A percentile compares a stretch with the other conserved stretches of the same genome.
Conservation (phyloP, 2,113 vertebrate species). For the Verasper variegatus region DNA sequence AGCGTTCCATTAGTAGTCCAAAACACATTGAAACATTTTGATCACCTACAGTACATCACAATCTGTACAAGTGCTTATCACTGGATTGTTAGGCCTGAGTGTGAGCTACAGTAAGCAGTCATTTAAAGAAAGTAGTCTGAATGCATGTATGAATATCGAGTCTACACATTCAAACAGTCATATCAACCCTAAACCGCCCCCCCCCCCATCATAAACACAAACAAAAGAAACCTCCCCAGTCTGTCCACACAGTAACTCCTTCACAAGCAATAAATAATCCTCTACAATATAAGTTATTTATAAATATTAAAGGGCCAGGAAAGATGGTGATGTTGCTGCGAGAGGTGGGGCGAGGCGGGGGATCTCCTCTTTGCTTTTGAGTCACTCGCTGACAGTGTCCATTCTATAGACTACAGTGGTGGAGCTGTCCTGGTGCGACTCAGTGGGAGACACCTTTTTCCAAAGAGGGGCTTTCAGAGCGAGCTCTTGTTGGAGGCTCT, state of each 20-base stretch:
- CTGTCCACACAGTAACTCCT: slow-evolving; percentile 21
- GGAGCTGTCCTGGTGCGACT: slow-evolving; percentile 95
- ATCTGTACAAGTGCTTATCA: not conserved
- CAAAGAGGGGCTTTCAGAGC: slow-evolving; percentile 97
- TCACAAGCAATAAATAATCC: slow-evolving; percentile 71
- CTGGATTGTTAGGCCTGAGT: slow-evolving; percentile 2
- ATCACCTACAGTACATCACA: not conserved
- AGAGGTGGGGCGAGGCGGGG: slow-evolving; percentile 9
- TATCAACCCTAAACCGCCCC: not conserved
- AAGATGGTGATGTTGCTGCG: not conserved
- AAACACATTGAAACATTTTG: not conserved
- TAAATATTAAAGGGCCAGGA: slow-evolving; percentile 50
- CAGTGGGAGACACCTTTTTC: slow-evolving; percentile 94
- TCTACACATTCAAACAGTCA: slow-evolving; percentile 10
- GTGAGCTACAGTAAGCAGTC: slow-evolving; percentile 20
- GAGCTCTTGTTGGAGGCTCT: slow-evolving; percentile 98
- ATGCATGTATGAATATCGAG: not conserved
- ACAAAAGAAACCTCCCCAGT: slow-evolving; percentile 5
- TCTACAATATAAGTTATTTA: slow-evolving; percentile 48
- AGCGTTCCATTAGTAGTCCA: not conserved
- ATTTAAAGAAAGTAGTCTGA: slow-evolving; percentile 3
- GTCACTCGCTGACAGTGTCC: slow-evolving; percentile 89
- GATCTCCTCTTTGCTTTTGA: slow-evolving; percentile 16
- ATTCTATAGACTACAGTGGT: slow-evolving; percentile 99
- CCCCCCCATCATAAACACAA: slow-evolving; percentile 34